These are phyloP conservation scores for Chesias legatella DNA, from an alignment of 2,888 invertebrate species.

Conservation along the genomic window DNA sequence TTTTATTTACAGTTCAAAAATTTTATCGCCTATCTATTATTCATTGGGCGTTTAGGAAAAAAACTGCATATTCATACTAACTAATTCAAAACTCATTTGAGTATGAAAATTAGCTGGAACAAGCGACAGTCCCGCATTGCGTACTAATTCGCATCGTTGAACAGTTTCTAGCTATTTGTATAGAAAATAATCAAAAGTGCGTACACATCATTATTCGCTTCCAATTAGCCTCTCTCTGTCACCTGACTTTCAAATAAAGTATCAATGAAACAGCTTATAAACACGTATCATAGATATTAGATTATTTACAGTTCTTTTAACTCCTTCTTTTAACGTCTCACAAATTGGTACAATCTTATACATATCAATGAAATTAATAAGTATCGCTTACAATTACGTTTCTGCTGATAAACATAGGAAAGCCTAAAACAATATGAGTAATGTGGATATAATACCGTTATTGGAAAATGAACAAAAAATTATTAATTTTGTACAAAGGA, in stretches of 20 bases:
- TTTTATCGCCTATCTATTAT: constrained; percentile 76
- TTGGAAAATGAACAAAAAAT: constrained; percentile 11
- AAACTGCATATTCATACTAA: constrained; percentile 42
- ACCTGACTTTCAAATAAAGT: constrained; percentile 40
- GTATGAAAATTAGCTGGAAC: constrained; percentile 17
- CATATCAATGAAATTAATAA: constrained; percentile 17
- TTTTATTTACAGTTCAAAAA: constrained; percentile 76
- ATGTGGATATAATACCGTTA: constrained; percentile 6
- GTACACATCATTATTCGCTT: constrained; percentile 7
- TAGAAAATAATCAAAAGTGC: constrained; percentile 18
- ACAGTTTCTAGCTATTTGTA: constrained; percentile 30
- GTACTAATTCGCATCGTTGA: constrained; percentile 10
- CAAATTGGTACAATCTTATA: constrained; percentile 51
- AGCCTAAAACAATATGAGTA: constrained; percentile 21
- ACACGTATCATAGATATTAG: constrained; percentile 63
- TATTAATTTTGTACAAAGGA: constrained; percentile 41
- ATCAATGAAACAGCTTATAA: constrained; percentile 67
- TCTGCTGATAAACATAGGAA: constrained; percentile 24
- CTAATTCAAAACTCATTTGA: constrained; percentile 31
- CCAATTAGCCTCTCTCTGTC: constrained; percentile 19
- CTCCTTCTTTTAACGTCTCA: constrained; percentile 47
- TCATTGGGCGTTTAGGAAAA: constrained; percentile 56
- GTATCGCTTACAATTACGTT: constrained; percentile 21
- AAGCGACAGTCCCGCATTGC: constrained; percentile 20
- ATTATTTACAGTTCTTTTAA: constrained; percentile 71